phyloP scores from a whole-genome alignment of 37 sponge, comb jelly and placozoan genomes.

The Aphrocallistes beatrix region DNA sequence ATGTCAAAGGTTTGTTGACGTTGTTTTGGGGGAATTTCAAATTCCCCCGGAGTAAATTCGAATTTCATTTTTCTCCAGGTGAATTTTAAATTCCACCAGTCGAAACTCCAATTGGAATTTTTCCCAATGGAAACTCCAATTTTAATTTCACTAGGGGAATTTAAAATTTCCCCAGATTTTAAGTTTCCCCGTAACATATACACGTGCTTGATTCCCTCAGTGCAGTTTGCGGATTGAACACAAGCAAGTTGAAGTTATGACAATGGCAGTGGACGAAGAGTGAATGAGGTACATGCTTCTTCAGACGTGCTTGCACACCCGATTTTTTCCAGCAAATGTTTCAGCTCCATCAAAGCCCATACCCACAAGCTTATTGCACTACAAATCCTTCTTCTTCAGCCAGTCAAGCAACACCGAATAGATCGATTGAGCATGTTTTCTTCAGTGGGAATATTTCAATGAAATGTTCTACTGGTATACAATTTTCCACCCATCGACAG shows the following conservation, averaged over 20 bases:
- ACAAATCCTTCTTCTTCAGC: background rate
- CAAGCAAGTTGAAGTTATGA: background rate
- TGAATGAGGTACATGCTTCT: background rate
- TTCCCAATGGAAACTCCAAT: no score
- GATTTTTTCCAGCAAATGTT: background rate
- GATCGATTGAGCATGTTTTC: slow-evolving; percentile 16
- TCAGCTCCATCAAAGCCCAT: background rate
- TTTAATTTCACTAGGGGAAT: no score
- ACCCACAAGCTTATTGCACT: background rate
- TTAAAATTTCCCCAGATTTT: no score
- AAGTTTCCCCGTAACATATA: slow-evolving; percentile 14
- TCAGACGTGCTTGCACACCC: background rate
- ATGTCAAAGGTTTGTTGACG: no score
- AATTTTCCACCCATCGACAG: background rate
- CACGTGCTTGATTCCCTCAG: slow-evolving; percentile 10
- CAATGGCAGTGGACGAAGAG: background rate
- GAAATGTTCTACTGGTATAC: background rate
- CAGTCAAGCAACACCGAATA: background rate
- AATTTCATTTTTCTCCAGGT: no score
- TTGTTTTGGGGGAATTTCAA: no score
- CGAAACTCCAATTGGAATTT: no score
- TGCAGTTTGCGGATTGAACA: background rate
- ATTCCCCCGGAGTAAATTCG: no score
- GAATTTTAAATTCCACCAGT: no score
- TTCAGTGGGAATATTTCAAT: slow-evolving; percentile 10